These are phyloP conservation scores for Eretmochelys imbricata DNA, from an alignment of 2,113 vertebrate species.

Conservation along the genomic window DNA sequence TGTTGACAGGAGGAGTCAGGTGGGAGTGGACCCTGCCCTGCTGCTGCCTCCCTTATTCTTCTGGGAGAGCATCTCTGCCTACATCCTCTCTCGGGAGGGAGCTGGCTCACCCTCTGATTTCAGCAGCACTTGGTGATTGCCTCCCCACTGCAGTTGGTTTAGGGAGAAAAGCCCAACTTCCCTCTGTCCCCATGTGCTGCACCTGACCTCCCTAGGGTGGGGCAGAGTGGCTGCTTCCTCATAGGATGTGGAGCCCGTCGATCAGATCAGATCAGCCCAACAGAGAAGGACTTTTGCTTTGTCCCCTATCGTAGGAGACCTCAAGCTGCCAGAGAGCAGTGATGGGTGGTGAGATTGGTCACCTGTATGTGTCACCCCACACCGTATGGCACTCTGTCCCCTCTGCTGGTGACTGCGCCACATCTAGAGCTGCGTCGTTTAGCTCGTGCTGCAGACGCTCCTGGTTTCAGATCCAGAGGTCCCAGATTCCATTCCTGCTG, in stretches of 20 bases:
- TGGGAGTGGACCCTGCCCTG: too few relatives aligned
- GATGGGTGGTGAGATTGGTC: too few relatives aligned
- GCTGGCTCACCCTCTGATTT: not conserved
- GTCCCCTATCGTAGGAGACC: not conserved
- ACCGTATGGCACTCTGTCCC: not conserved
- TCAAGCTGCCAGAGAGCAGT: not conserved
- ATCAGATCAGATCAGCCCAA: not conserved
- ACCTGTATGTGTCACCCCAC: too few relatives aligned
- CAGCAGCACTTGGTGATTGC: not conserved
- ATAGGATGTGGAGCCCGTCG: not conserved
- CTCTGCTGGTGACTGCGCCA: not conserved
- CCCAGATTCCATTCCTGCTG: not conserved
- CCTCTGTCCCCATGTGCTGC: not conserved
- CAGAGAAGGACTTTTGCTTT: not conserved
- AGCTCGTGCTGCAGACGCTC: not conserved
- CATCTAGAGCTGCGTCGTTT: not conserved
- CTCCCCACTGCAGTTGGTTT: not conserved
- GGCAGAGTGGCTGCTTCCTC: not conserved
- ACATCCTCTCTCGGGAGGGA: too few relatives aligned
- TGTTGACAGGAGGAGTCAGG: too few relatives aligned
- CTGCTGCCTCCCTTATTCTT: too few relatives aligned
- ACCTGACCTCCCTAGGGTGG: not conserved
- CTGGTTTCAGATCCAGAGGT: not conserved
- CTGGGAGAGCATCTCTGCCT: too few relatives aligned
- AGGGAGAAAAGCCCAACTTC: not conserved